Evolutionary conservation across 2,888 invertebrate genomes (phyloP), one percentile per base, ranked within the genome.

Genomic region (Argyresthia goedartella): DNA sequence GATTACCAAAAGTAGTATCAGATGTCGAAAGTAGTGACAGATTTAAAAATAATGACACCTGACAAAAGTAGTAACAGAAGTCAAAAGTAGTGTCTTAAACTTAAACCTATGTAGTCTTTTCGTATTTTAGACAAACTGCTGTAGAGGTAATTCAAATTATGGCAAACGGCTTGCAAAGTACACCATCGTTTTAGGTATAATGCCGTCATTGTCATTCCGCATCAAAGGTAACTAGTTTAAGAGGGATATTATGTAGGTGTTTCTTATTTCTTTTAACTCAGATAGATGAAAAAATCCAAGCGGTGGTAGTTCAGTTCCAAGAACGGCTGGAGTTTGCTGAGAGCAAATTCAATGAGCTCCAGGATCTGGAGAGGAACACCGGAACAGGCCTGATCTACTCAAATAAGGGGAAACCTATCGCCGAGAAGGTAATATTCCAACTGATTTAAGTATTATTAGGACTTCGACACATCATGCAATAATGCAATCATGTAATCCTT

Each of bases 391-490:
- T 87, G 1, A 84, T 84, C 50, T 86, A 81, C 57, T 80, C 85
- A 0, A 76, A 77, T 50, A 86, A 81, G 56, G 87, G 87, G 50
- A 86, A 85, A 63, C 82, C 82, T 1, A 81, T 87, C n/a, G 71
- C 84, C 13, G 84, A 87, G 51, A 86, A 86, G 71, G 87, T 85
- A 59, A 44, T 4, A 25, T 6, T 25, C 25, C 25, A 25, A 6
- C n/a, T n/a, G n/a, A n/a, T n/a, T n/a, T n/a, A n/a, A n/a, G n/a
- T n/a, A n/a, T n/a, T n/a, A n/a, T n/a, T n/a, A n/a, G n/a, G n/a
- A n/a, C n/a, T n/a, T n/a, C n/a, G n/a, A n/a, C n/a, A n/a, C n/a
- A n/a, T n/a, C n/a, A n/a, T n/a, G n/a, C n/a, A n/a, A n/a, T n/a
- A n/a, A n/a, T n/a, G n/a, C n/a, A n/a, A n/a, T n/a, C n/a, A n/a